Conservation (phyloP, 2,113 vertebrate species). For the Verasper variegatus region DNA sequence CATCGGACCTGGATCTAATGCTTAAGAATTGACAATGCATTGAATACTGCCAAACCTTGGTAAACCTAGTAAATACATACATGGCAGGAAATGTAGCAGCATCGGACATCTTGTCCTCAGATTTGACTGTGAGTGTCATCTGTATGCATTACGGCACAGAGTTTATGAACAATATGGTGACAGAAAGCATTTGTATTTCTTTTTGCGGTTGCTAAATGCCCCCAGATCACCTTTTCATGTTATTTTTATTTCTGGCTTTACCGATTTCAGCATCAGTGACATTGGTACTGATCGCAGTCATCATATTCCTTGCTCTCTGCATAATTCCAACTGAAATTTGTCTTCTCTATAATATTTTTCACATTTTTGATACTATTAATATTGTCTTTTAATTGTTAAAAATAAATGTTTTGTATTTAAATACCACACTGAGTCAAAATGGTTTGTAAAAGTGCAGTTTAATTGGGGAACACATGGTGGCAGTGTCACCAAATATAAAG, state of each 20-base stretch:
- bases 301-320: not conserved
- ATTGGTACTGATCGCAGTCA: not conserved
- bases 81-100: not conserved
- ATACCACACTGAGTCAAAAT: not conserved
- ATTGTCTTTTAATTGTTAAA: slow-evolving; percentile 11
- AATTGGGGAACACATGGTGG: slow-evolving; percentile 56
- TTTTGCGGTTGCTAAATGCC: slow-evolving; percentile 7
- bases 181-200: not conserved
- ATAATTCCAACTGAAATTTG: not conserved
- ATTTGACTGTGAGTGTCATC: not conserved
- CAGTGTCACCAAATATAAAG: slow-evolving; percentile 29
- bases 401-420: slow-evolving; percentile 60
- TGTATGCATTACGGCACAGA: not conserved
- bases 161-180: not conserved
- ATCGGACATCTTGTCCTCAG: not conserved
- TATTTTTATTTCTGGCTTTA: not conserved
- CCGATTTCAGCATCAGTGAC: not conserved
- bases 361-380: slow-evolving; percentile 4
- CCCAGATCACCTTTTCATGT: slow-evolving; percentile 7
- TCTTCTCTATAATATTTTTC: not conserved
- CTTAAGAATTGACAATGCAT: slow-evolving; percentile 12
- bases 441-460: slow-evolving; percentile 13
- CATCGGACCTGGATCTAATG: slow-evolving; percentile 36
- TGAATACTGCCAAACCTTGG: not conserved
- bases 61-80: no score